phyloP scores from a whole-genome alignment of 2,888 invertebrate genomes.

The Sceliomorpha sp. region DNA sequence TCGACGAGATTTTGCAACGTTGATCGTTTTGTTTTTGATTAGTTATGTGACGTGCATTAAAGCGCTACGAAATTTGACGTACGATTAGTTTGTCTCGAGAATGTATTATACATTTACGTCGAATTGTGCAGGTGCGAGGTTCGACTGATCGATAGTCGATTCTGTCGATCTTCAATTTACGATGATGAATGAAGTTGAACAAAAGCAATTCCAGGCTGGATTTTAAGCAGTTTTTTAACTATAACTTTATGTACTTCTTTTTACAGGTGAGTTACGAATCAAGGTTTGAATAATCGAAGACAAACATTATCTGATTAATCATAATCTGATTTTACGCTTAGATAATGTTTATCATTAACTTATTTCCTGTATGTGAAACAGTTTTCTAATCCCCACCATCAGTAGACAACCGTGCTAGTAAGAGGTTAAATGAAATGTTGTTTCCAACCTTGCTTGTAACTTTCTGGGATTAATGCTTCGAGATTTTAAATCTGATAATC shows the following conservation, averaged over 20 bases:
- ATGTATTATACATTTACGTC: slow-evolving; percentile 27
- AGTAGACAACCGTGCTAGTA: slow-evolving; percentile 18
- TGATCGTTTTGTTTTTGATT: slow-evolving; percentile 32
- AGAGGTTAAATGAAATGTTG: slow-evolving; percentile 36
- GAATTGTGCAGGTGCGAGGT: slow-evolving; percentile 32
- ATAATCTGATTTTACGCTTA: too few species aligned
- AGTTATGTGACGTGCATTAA: slow-evolving; percentile 52
- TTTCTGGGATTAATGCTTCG: slow-evolving; percentile 34
- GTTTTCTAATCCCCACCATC: not conserved
- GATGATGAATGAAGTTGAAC: too few species aligned
- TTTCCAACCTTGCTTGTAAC: slow-evolving; percentile 31
- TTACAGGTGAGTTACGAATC: too few species aligned
- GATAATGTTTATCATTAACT: not conserved
- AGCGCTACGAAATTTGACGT: slow-evolving; percentile 43
- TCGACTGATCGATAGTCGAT: too few species aligned
- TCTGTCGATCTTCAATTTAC: too few species aligned
- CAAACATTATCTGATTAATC: too few species aligned
- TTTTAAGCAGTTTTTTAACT: too few species aligned
- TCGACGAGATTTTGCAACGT: slow-evolving; percentile 18
- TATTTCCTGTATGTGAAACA: not conserved
- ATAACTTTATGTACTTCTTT: too few species aligned
- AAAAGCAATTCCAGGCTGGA: too few species aligned
- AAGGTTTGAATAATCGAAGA: too few species aligned
- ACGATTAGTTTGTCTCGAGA: slow-evolving; percentile 52
- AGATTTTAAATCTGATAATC: slow-evolving; percentile 47